Percentiles rank a stretch among this genome's conserved stretches.
phyloP scores from a whole-genome alignment of 92 coral and sea anemone species.

The Meandrina meandrites region DNA sequence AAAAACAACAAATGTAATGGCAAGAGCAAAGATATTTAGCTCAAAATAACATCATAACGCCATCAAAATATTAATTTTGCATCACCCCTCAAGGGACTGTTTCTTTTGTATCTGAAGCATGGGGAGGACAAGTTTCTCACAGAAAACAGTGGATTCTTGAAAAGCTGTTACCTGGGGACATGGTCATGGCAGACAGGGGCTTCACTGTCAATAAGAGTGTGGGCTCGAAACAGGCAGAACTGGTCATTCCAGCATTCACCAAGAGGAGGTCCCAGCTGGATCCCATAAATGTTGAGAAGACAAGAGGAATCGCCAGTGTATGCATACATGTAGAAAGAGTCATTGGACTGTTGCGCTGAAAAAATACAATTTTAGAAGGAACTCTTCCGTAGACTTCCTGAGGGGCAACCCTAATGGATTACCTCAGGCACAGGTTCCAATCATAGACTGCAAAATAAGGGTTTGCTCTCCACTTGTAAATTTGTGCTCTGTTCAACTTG shows the following conservation, averaged over 20 bases:
- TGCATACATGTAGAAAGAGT: conserved; percentile 32
- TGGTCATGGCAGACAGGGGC: conserved; percentile 30
- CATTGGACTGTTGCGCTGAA: conserved; percentile 34
- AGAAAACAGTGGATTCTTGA: conserved; percentile 21
- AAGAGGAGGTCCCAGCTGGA: conserved; percentile 41
- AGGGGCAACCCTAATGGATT: conserved; percentile 25
- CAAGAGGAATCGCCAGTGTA: conserved; percentile 32
- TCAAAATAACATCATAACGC: conserved; percentile 44
- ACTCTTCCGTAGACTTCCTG: conserved; percentile 22
- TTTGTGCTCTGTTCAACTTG: too few relatives aligned
- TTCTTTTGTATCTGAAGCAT: conserved; percentile 34
- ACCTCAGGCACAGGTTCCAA: conserved; percentile 11
- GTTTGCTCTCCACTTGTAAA: conserved; percentile 63
- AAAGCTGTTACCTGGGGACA: conserved; percentile 18
- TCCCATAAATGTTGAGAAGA: conserved; percentile 40
- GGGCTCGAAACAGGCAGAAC: conserved; percentile 22
- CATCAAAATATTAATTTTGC: conserved; percentile 34
- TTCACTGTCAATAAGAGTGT: conserved; percentile 19
- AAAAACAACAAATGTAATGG: conserved; percentile 19
- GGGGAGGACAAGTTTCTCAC: conserved; percentile 33
- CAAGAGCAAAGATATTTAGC: conserved; percentile 34
- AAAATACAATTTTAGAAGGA: conserved; percentile 39
- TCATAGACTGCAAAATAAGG: conserved; percentile 55
- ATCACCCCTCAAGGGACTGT: conserved; percentile 41
- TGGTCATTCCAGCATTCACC: conserved; percentile 41